Evolutionary conservation across 2,113 vertebrate species (phyloP).

Genomic region (Tamias sibiricus): DNA sequence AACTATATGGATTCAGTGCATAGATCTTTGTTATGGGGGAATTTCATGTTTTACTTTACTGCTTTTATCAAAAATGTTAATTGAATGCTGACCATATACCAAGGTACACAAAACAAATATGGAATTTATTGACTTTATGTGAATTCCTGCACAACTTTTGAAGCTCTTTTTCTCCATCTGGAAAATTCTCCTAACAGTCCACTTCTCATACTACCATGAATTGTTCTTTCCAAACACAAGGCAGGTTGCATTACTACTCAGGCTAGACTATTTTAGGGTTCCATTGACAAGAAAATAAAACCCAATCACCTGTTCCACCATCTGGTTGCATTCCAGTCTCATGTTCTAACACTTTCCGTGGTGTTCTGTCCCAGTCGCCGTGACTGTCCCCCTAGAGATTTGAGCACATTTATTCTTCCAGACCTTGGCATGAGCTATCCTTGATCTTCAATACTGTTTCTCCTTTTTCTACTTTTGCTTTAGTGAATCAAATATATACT

Average conservation of each 20-base stretch:
- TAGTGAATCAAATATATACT: not conserved
- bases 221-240: slow-evolving; percentile 4
- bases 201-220: not conserved
- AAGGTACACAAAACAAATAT: not conserved
- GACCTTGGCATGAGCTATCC: not conserved
- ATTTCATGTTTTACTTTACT: not conserved
- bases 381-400: not conserved
- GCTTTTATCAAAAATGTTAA: not conserved
- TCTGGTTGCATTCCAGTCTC: not conserved
- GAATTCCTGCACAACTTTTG: slow-evolving; percentile 16
- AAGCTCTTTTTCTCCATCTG: not conserved
- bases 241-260: not conserved
- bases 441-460: not conserved
- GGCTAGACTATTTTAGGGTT: not conserved
- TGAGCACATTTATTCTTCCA: not conserved
- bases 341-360: not conserved
- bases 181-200: not conserved
- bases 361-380: not conserved
- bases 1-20: not conserved
- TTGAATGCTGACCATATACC: not conserved
- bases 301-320: not conserved
- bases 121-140: not conserved
- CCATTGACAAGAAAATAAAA: not conserved
- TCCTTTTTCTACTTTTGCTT: not conserved
- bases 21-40: not conserved